Percentiles rank a stretch among this genome's conserved stretches.
phyloP scores from a whole-genome alignment of 2,797 vertebrate genomes.

The Florisuga fusca region DNA sequence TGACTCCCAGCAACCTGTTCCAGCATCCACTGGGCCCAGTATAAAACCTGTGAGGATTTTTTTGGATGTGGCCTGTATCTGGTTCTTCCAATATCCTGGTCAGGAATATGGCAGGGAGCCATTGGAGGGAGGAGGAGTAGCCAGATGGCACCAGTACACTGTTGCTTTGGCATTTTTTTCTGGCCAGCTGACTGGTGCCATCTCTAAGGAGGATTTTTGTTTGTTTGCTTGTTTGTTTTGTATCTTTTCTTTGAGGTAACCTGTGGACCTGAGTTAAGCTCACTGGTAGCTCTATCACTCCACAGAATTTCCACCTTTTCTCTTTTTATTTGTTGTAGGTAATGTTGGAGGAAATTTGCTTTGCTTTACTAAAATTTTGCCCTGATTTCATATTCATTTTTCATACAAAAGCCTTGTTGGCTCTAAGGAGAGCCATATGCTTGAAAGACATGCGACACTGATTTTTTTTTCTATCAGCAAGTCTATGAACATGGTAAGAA shows the following conservation, averaged over 20 bases:
- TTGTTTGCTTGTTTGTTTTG: constrained; percentile 60
- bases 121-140: constrained; percentile 29
- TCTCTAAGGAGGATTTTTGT: constrained; percentile 60
- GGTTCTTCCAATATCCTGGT: constrained; percentile 70
- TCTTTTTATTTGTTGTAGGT: not conserved
- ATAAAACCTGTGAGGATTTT: constrained; percentile 51
- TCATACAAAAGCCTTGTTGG: constrained; percentile 67
- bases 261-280: not conserved
- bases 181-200: constrained; percentile 39
- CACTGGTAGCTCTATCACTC: not conserved
- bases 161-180: constrained; percentile 73
- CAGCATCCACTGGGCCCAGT: constrained; percentile 28
- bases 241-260: constrained; percentile 36
- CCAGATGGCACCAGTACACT: constrained; percentile 68
- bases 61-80: constrained; percentile 56
- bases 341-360: not conserved
- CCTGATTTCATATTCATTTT: constrained; percentile 67
- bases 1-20: constrained; percentile 48
- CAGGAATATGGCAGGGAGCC: constrained; percentile 63
- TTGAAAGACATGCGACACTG: constrained; percentile 63
- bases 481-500: constrained; percentile 47
- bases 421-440: constrained; percentile 70
- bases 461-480: constrained; percentile 38
- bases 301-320: not conserved
- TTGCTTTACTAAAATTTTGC: constrained; percentile 32